These are phyloP conservation scores for Trididemnum nubilum DNA, from an alignment of 23 tunicate species.

Conservation along the genomic window DNA sequence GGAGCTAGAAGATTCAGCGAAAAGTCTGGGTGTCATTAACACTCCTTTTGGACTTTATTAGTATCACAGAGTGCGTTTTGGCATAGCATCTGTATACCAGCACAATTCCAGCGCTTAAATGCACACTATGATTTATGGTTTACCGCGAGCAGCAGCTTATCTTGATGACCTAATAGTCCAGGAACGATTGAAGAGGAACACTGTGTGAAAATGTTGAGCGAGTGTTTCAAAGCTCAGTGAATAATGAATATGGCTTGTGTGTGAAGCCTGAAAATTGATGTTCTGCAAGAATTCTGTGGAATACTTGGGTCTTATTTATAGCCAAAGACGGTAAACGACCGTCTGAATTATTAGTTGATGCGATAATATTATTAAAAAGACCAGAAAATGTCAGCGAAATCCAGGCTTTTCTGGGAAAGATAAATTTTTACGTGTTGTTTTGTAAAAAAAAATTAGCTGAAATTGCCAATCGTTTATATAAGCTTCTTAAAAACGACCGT, in stretches of 20 bases:
- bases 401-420: background rate
- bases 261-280: background rate
- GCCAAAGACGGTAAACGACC: background rate
- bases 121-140: background rate
- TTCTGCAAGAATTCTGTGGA: background rate
- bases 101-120: slow-evolving; percentile 24
- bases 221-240: background rate
- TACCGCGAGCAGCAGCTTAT: background rate
- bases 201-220: too few relatives aligned
- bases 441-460: too few relatives aligned
- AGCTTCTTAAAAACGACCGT: too few relatives aligned
- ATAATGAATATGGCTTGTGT: slow-evolving; percentile 8
- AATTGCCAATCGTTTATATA: too few relatives aligned
- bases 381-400: slow-evolving; percentile 10
- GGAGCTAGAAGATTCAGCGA: slow-evolving; percentile 3
- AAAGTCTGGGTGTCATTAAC: slow-evolving; percentile 14
- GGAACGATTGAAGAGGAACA: background rate
- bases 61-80: slow-evolving; percentile 22
- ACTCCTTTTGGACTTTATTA: slow-evolving; percentile 13
- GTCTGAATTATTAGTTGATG: background rate
- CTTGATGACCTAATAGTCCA: background rate
- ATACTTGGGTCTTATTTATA: background rate
- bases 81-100: slow-evolving; percentile 17
- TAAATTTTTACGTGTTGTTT: background rate
- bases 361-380: background rate